Evolutionary conservation across 2,888 invertebrate species (phyloP).

Genomic region (Drosophila pullipes): DNA sequence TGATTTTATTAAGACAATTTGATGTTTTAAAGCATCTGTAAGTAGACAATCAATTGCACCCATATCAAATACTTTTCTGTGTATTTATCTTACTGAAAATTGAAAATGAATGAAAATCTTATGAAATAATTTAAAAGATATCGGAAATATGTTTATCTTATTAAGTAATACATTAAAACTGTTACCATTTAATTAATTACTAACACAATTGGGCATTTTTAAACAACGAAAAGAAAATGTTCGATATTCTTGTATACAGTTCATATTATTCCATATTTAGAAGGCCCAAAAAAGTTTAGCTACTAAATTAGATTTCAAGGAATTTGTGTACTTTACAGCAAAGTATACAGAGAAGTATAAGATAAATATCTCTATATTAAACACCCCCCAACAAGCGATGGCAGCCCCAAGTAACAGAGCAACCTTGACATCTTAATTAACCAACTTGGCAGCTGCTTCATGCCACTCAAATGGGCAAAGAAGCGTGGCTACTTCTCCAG

Average conservation of each 20-base stretch:
- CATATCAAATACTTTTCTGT: neutral
- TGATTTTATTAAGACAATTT: neutral
- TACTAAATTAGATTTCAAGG: neutral
- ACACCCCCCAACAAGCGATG: neutral
- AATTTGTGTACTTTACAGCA: neutral
- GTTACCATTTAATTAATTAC: neutral
- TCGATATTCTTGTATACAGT: neutral
- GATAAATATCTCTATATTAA: neutral
- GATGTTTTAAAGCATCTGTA: neutral
- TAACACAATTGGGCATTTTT: neutral
- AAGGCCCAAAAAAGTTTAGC: neutral
- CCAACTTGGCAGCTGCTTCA: slow-evolving; percentile 64
- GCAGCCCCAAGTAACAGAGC: slow-evolving; percentile 43
- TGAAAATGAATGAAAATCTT: neutral
- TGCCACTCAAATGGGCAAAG: slow-evolving; percentile 72
- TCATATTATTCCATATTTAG: neutral
- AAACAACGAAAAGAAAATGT: neutral
- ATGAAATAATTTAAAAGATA: neutral
- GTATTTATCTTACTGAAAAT: neutral
- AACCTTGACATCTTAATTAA: slow-evolving; percentile 79
- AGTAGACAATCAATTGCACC: neutral
- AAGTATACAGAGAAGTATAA: neutral
- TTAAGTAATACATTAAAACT: neutral
- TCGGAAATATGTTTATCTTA: neutral
- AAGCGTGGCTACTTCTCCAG: slow-evolving; percentile 42